These are phyloP conservation scores for Drosophila dives DNA, from an alignment of 2,888 invertebrate genomes.

Conservation along the genomic window DNA sequence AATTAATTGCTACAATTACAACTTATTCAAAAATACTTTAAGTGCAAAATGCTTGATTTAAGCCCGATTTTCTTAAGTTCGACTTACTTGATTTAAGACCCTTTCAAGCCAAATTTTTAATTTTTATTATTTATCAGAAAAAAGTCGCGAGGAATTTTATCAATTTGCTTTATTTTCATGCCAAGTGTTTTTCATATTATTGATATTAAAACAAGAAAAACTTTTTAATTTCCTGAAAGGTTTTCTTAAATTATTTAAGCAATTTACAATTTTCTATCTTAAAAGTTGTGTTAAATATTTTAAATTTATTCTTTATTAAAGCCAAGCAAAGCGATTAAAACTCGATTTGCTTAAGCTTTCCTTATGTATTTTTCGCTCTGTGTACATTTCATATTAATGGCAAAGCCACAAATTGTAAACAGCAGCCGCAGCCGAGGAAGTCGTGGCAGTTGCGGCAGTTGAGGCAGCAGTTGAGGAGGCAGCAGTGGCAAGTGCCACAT, in stretches of 20 bases:
- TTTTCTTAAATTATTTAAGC: background rate
- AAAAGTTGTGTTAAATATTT: background rate
- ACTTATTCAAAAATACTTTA: background rate
- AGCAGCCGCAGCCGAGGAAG: slow-evolving; percentile 10
- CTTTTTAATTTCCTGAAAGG: too few relatives aligned
- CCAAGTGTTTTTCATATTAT: background rate
- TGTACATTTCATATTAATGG: slow-evolving; percentile 57
- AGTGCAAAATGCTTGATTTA: background rate
- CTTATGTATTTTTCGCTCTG: background rate
- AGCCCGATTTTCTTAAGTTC: background rate
- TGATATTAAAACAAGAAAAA: background rate
- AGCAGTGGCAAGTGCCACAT: slow-evolving; percentile 22
- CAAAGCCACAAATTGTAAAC: slow-evolving; percentile 65
- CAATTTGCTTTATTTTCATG: background rate
- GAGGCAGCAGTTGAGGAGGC: slow-evolving; percentile 2
- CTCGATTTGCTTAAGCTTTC: background rate
- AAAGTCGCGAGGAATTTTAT: background rate
- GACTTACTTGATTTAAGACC: background rate
- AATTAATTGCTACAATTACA: background rate
- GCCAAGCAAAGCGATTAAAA: background rate
- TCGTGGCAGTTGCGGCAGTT: slow-evolving; percentile 22
- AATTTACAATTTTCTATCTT: too few relatives aligned
- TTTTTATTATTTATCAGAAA: background rate
- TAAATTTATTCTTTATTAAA: background rate
- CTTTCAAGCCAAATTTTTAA: background rate